Evolutionary conservation across 2,888 invertebrate species (phyloP).

Genomic region (Acanthoscelides obtectus): DNA sequence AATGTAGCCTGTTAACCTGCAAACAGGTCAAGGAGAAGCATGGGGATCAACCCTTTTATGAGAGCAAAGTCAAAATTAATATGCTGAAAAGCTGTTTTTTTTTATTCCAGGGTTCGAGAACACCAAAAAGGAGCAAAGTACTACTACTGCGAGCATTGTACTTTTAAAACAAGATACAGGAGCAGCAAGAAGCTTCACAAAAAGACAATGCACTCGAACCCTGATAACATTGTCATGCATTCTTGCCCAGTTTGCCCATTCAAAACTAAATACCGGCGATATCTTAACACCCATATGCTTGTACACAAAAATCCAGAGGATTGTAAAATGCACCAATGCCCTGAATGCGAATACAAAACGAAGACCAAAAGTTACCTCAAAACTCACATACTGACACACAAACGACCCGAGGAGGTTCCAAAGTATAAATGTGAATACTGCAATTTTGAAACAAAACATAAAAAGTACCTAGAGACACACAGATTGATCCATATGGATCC

Average conservation of each 20-base stretch:
- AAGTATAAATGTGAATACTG: constrained; percentile 23
- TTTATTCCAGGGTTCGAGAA: constrained; percentile 12
- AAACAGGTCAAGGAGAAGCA: too few species aligned
- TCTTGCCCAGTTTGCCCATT: constrained; percentile 21
- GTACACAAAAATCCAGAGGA: constrained; percentile 24
- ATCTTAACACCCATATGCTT: constrained; percentile 25
- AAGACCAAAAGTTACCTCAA: constrained; percentile 28
- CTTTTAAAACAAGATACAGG: constrained; percentile 22
- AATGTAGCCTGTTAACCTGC: too few species aligned
- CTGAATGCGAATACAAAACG: constrained; percentile 24
- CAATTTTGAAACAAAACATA: constrained; percentile 24
- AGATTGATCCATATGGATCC: constrained; percentile 25
- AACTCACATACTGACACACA: constrained; percentile 25
- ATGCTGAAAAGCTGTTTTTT: too few species aligned
- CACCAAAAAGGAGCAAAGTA: constrained; percentile 20
- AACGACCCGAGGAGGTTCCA: constrained; percentile 19
- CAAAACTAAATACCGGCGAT: constrained; percentile 23
- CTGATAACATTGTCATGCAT: constrained; percentile 18
- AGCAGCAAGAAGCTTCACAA: constrained; percentile 24
- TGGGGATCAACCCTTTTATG: too few species aligned
- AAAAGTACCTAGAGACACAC: constrained; percentile 26
- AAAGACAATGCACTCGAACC: constrained; percentile 21
- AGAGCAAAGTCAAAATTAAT: too few species aligned
- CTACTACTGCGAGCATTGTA: constrained; percentile 20
- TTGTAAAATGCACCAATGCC: constrained; percentile 23